Evolutionary conservation across 2,113 vertebrate species (phyloP), one percentile per base, ranked within the genome.

Genomic region (Antechinus stuartii): DNA sequence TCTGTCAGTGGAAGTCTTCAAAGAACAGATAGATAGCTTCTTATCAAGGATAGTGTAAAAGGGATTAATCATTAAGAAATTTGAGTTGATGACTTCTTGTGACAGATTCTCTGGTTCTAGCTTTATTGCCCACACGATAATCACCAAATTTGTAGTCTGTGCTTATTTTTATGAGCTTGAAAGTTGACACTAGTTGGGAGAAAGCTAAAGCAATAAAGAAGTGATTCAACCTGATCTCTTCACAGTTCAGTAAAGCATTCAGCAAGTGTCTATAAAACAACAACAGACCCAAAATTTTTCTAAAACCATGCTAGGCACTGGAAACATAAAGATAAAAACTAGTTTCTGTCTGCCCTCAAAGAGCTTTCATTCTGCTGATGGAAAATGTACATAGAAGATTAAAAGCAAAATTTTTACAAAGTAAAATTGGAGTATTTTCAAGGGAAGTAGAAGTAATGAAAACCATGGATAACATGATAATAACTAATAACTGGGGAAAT

Each of bases 141-240:
- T 12, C 14, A 76, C 35, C 61, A 27, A 95, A 24, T 92, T 47
- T 84, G 22, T 54, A 90, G 7, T 50, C 89, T 0, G 24, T 0
- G 84, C 61, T 55, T 57, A 5, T 2, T 1, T 54, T 94, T 76
- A 68, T 76, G 61, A 52, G 24, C 54, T 14, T 14, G 19, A 94
- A n/a, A 49, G 46, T 49, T 50, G 47, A 68, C 54, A 50, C 8
- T 8, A 30, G 25, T 16, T 47, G n/a, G 57, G 52, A 11, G 27
- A 61, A 30, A 90, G 57, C 95, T 95, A 30, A 19, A 24, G 50
- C 89, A 55, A 24, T 89, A 90, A 53, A 61, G 24, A 93, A 53
- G 35, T 22, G 30, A n/a, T 19, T 89, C 49, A 42, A 35, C 0
- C 0, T 23, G 42, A 0, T 54, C 42, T 93, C 89, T 54, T 95